Evolutionary conservation across 92 coral and sea anemone genomes (phyloP).

Genomic region (Micromussa lordhowensis): DNA sequence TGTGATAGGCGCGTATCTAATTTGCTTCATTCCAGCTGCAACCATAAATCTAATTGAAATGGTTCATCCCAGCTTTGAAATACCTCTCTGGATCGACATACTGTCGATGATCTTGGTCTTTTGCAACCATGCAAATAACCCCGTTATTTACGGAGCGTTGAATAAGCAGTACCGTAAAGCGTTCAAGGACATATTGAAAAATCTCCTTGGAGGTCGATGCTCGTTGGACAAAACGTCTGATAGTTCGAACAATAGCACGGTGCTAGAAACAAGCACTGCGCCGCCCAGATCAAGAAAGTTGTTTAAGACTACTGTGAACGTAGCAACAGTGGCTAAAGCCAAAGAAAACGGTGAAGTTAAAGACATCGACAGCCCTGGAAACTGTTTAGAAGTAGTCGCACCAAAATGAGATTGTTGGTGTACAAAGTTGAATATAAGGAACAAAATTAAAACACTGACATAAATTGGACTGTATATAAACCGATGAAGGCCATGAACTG

Average conservation of each 20-base stretch:
- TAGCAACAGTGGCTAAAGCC: not conserved
- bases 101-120: slow-evolving; percentile 65
- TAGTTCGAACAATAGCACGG: slow-evolving; percentile 1
- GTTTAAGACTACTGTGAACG: slow-evolving; percentile 4
- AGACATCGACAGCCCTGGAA: not conserved
- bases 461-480: too few relatives aligned
- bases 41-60: slow-evolving; percentile 69
- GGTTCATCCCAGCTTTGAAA: slow-evolving; percentile 61
- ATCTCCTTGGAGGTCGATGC: slow-evolving; percentile 18
- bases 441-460: too few relatives aligned
- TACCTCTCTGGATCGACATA: slow-evolving; percentile 77
- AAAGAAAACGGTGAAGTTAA: not conserved
- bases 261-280: not conserved
- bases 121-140: slow-evolving; percentile 84
- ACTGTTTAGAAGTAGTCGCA: not conserved
- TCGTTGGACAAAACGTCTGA: not conserved
- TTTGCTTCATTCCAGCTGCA: slow-evolving; percentile 80
- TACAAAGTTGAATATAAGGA: not conserved
- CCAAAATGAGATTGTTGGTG: not conserved
- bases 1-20: slow-evolving; percentile 69
- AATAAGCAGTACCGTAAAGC: slow-evolving; percentile 81
- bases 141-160: slow-evolving; percentile 78
- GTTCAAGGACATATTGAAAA: slow-evolving; percentile 50
- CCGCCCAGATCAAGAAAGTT: not conserved
- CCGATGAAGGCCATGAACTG: not conserved